A percentile compares a stretch with the other conserved stretches of the same genome.
These are phyloP conservation scores for Denticeps clupeoides DNA, from an alignment of 2,797 vertebrate species.

Conservation along the genomic window DNA sequence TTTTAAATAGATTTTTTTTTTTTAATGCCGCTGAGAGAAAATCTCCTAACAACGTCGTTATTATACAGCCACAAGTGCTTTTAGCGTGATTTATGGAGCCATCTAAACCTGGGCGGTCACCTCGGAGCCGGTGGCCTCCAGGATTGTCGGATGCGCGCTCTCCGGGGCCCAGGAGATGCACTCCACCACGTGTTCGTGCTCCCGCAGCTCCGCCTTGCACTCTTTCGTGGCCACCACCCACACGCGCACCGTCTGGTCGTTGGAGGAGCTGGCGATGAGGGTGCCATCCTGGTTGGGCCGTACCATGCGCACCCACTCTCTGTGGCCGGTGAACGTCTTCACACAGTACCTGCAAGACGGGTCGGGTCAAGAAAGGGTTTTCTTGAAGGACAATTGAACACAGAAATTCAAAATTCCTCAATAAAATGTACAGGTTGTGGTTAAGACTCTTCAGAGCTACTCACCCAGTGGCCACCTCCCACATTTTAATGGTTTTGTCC, in stretches of 20 bases:
- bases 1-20: too few relatives aligned
- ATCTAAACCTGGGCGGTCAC: constrained; percentile 42
- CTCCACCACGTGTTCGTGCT: constrained; percentile 98
- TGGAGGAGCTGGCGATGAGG: constrained; percentile 96
- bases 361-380: too few relatives aligned
- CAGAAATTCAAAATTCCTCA: not conserved
- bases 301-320: constrained; percentile 99
- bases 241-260: constrained; percentile 96
- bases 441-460: constrained; percentile 28
- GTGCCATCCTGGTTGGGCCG: constrained; percentile 97
- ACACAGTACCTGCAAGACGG: constrained; percentile 85
- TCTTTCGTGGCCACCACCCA: constrained; percentile 97
- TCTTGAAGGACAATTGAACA: too few relatives aligned
- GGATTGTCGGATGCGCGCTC: constrained; percentile 84
- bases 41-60: too few relatives aligned
- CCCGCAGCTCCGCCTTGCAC: constrained; percentile 96
- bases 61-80: not conserved
- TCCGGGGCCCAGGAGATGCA: constrained; percentile 98
- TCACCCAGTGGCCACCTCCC: constrained; percentile 99
- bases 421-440: not conserved
- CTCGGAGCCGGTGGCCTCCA: constrained; percentile 94
- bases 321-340: constrained; percentile 97
- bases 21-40: too few relatives aligned
- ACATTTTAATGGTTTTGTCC: constrained; percentile 99
- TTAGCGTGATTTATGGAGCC: too few relatives aligned